phyloP scores from a whole-genome alignment of 2,113 vertebrate species.

The Ammodytes dubius region DNA sequence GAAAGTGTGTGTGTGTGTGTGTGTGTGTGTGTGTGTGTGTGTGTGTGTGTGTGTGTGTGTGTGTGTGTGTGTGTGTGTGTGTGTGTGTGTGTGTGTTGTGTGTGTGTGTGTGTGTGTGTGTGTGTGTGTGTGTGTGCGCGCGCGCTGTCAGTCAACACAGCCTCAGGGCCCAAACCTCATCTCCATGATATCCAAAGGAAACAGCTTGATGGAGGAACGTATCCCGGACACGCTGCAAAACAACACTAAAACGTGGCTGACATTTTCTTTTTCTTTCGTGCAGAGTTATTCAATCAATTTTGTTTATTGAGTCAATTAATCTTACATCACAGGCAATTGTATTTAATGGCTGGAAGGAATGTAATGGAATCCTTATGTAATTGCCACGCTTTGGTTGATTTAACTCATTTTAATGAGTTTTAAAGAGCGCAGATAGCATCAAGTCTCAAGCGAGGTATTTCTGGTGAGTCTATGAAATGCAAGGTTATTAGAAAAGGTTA shows the following conservation, averaged over 20 bases:
- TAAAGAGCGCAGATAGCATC: not conserved
- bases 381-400: not conserved
- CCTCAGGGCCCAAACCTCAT: conserved; percentile 56
- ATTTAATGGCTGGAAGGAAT: not conserved
- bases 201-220: conserved; percentile 63
- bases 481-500: not conserved
- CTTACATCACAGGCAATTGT: conserved; percentile 10
- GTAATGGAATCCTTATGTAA: not conserved
- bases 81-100: conserved; percentile 32
- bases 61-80: conserved; percentile 24
- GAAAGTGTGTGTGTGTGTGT: conserved; percentile 52
- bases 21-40: not conserved
- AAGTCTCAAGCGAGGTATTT: not conserved
- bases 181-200: conserved; percentile 70
- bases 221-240: conserved; percentile 54
- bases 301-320: conserved; percentile 37
- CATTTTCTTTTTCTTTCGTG: conserved; percentile 39
- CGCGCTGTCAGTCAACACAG: conserved; percentile 65
- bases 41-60: conserved; percentile 15
- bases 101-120: conserved; percentile 24
- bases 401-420: not conserved
- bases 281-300: conserved; percentile 1
- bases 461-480: not conserved
- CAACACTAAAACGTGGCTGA: conserved; percentile 31
- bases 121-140: conserved; percentile 21